Base-by-base conservation (phyloP, 2,113 vertebrate species). In the Thalassoma bifasciatum region DNA sequence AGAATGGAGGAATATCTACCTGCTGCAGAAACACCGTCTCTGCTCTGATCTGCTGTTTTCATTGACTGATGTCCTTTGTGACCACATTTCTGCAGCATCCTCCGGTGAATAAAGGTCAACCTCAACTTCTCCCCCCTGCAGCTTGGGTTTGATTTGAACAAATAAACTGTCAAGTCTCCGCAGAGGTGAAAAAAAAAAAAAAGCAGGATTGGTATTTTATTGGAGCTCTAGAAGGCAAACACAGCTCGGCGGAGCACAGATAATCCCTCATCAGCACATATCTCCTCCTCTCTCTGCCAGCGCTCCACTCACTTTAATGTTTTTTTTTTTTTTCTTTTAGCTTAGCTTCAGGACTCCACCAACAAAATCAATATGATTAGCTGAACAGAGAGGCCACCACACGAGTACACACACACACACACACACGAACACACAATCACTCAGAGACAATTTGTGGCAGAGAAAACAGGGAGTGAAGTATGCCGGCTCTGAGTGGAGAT, bases 301-400 rank as follows among this genome's bases (percentile, higher is more conserved):
- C 63, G 47, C 60, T 66, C 51, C 53, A 10, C 65, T 49, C 56
- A n/a, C 68, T 64, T 64, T 77, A 56, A 71, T 66, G 82, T 17
- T 42, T 12, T 61, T 70, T 30, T 17, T 42, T 12, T 61, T 70
- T 30, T 6, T 30, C 30, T 6, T 77, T 71, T 53, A 63, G 37
- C 50, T 69, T 66, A 49, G 70, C 70, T 66, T 40, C 70, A 44
- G 61, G 66, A 57, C 51, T 62, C 17, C 21, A 13, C 5, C 19
- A 10, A 22, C 42, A 30, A 59, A 81, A 81, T 81, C 83, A 75
- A 75, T 85, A 71, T 16, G 37, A 62, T 74, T 74, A 74, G 36
- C 21, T 56, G 17, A 30, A 16, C 59, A 47, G 44, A 52, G 60
- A 24, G 42, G 75, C 75, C 60, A 76, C 36, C 30, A 30, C 30